Percentiles rank a stretch among this genome's conserved stretches.
Conservation (phyloP, 2,888 invertebrate species). For the Ophion ventricosus region DNA sequence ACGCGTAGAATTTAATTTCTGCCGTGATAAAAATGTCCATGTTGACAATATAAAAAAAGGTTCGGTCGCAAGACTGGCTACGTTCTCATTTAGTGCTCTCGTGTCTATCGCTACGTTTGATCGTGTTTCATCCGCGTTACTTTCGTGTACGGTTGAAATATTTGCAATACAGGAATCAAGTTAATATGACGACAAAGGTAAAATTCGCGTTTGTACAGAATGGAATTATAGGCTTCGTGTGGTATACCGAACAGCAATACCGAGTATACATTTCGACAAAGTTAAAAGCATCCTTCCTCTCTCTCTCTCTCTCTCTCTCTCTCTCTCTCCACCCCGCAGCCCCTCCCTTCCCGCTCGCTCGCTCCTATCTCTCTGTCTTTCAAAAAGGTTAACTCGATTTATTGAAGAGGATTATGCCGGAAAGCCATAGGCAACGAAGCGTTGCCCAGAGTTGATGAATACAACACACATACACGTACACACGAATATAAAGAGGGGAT, state of each 20-base stretch:
- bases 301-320: too few species aligned
- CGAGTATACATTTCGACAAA: slow-evolving; percentile 48
- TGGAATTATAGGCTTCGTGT: slow-evolving; percentile 11
- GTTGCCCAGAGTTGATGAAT: slow-evolving; percentile 22
- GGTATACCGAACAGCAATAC: slow-evolving; percentile 17
- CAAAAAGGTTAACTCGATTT: slow-evolving; percentile 59
- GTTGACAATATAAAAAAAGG: too few species aligned
- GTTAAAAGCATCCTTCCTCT: slow-evolving; percentile 20
- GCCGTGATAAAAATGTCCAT: too few species aligned
- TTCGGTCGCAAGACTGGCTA: too few species aligned
- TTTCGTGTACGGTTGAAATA: slow-evolving; percentile 1
- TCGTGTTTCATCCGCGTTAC: not conserved
- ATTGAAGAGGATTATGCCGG: slow-evolving; percentile 54
- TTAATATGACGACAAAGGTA: slow-evolving; percentile 19
- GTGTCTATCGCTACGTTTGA: not conserved
- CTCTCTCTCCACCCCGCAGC: too few species aligned
- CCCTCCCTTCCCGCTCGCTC: too few species aligned
- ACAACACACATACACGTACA: slow-evolving; percentile 9
- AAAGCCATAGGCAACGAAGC: slow-evolving; percentile 42
- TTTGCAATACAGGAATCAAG: not conserved
- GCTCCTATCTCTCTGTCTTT: not conserved
- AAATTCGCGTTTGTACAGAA: slow-evolving; percentile 19
- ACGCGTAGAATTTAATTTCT: too few species aligned
- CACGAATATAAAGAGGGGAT: slow-evolving; percentile 4
- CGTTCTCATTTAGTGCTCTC: too few species aligned